A percentile compares a stretch with the other conserved stretches of the same genome.
Evolutionary conservation across 1,140 invertebrate genomes (phyloP).

Genomic region (Uloborus diversus): DNA sequence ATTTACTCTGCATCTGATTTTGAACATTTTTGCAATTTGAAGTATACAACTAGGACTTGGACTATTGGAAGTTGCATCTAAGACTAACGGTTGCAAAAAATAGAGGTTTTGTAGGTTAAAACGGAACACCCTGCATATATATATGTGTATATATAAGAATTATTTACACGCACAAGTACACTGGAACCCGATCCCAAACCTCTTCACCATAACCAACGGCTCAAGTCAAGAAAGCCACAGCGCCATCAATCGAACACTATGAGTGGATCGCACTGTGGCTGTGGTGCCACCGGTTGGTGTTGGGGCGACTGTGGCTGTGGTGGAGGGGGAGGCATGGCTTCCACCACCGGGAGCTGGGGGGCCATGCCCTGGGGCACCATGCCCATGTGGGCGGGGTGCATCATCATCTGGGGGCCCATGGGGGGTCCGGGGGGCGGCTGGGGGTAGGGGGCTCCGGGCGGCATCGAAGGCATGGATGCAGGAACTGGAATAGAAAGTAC

Average conservation of each 20-base stretch:
- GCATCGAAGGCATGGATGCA: conserved; percentile 14
- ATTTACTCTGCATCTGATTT: too few species aligned
- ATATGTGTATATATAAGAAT: too few species aligned
- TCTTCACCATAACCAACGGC: too few species aligned
- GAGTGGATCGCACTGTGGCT: conserved; percentile 20
- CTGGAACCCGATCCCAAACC: too few species aligned
- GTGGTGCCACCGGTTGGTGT: conserved; percentile 9
- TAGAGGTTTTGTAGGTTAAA: too few species aligned
- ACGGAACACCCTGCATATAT: too few species aligned
- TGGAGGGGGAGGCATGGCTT: conserved; percentile 5
- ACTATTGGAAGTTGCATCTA: too few species aligned
- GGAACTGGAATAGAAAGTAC: conserved; percentile 14
- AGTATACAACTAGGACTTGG: too few species aligned
- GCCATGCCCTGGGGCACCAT: conserved; percentile 33
- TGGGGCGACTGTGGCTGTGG: background rate
- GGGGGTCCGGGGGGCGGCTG: conserved; percentile 29
- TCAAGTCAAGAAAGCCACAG: too few species aligned
- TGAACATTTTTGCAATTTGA: too few species aligned
- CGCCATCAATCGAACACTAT: conserved; percentile 52
- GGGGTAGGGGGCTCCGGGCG: conserved; percentile 36
- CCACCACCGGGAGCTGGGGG: conserved; percentile 1
- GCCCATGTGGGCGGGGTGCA: conserved; percentile 14
- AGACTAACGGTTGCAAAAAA: too few species aligned
- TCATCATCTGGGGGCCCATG: conserved; percentile 32
- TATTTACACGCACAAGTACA: too few species aligned